Percentiles rank a stretch among this genome's conserved stretches.
These are phyloP conservation scores for Aromia moschata DNA, from an alignment of 2,888 invertebrate genomes.

Conservation along the genomic window DNA sequence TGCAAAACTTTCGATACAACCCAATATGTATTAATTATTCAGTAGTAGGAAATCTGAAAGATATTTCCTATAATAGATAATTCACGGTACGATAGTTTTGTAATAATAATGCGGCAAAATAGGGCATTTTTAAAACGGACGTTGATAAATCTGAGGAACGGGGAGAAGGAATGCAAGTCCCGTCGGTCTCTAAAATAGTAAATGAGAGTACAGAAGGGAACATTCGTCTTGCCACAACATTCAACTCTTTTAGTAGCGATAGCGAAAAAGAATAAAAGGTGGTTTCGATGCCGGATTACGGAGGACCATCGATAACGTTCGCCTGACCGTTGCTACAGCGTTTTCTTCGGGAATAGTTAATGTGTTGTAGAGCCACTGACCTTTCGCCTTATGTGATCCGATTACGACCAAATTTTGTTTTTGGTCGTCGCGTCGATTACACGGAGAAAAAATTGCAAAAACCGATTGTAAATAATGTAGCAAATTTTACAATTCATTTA, in stretches of 20 bases:
- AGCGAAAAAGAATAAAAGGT: constrained; percentile 1
- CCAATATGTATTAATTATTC: too few relatives aligned
- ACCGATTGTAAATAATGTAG: too few relatives aligned
- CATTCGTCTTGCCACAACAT: constrained; percentile 9
- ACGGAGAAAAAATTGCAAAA: too few relatives aligned
- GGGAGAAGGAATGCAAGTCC: constrained; percentile 3
- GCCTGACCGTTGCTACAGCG: background rate
- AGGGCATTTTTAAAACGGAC: constrained; percentile 1
- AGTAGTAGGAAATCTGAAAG: too few relatives aligned
- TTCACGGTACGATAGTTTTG: background rate
- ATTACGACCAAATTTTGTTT: too few relatives aligned
- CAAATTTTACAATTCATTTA: too few relatives aligned
- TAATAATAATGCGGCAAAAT: background rate
- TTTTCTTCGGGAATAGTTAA: too few relatives aligned
- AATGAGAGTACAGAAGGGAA: constrained; percentile 3
- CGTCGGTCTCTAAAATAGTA: constrained; percentile 2
- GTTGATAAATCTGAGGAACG: background rate
- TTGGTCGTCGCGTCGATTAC: too few relatives aligned
- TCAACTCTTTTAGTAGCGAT: constrained; percentile 7
- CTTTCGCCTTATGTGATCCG: too few relatives aligned
- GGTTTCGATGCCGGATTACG: background rate
- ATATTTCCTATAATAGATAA: too few relatives aligned
- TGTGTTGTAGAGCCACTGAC: too few relatives aligned
- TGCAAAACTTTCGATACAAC: too few relatives aligned
- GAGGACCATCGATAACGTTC: background rate